Evolutionary conservation across 2,888 invertebrate genomes (phyloP), one percentile per base, ranked within the genome.

Genomic region (Ophioninae sp.): DNA sequence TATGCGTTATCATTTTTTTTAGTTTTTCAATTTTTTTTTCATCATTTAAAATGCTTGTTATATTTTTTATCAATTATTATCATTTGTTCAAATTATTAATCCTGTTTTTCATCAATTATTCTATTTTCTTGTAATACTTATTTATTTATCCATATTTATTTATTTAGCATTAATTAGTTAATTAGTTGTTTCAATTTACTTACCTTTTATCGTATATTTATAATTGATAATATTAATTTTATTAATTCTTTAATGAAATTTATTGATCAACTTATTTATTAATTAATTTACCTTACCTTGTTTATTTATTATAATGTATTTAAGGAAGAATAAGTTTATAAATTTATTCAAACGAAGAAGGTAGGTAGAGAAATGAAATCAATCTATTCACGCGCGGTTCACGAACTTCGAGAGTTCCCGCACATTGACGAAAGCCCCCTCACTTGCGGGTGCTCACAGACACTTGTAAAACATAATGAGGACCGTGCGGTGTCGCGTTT

Each of bases 381-480:
- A 71, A 58, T 17, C 44, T 51, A 44, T 61, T 6, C 2, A 51
- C 22, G 41, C 20, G 8, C 41, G 9, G 41, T 61, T 72, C 20
- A 37, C 39, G 59, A 59, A 22, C 59, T 8, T 8, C 37, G 61
- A 61, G 41, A 63, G 30, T 44, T 17, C 41, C 59, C 75, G 51
- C 58, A 59, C 58, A 73, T 67, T 9, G 9, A 67, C 39, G 63
- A 20, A 30, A 20, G 65, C 65, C 37, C 51, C 44, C 20, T 37
- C 64, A 64, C 51, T 51, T 65, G 23, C 37, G 17, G 30, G 67
- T 59, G 37, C 13, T 17, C 9, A 51, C 67, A 58, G 51, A 77
- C 63, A 68, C 78, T 76, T 71, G 78, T 61, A 85, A 64, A 85
- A 86, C 83, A 87, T 90, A 90, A 90, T 87, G 89, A 89, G 87